Evolutionary conservation across 1,140 invertebrate genomes (phyloP).

Genomic region (Bombus turneri): DNA sequence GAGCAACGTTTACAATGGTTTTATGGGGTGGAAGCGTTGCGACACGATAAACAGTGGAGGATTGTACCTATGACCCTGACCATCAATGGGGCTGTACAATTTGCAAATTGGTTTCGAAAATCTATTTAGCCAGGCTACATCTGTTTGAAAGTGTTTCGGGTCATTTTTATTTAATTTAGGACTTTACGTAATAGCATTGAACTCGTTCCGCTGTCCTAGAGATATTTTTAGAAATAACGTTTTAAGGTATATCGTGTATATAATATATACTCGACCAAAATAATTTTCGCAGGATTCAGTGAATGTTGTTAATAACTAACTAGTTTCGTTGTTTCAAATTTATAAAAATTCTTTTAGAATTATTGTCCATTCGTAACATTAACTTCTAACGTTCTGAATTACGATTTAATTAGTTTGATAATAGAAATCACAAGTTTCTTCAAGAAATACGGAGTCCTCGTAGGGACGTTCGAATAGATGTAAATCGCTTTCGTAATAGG

Average conservation of each 20-base stretch:
- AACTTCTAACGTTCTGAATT: no score
- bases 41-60: not conserved
- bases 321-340: not conserved
- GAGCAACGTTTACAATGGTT: slow-evolving; percentile 65
- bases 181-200: not conserved
- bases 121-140: not conserved
- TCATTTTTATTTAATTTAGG: not conserved
- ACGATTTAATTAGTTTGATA: no score
- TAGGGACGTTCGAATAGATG: not conserved
- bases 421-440: not conserved
- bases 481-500: not conserved
- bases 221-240: not conserved
- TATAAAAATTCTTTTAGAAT: no score
- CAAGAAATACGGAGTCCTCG: not conserved
- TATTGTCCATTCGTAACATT: no score
- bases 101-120: slow-evolving; percentile 13
- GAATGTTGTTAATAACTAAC: no score
- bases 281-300: no score
- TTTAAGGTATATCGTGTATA: no score
- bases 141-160: not conserved
- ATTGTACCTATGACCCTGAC: slow-evolving; percentile 31
- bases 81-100: slow-evolving; percentile 9
- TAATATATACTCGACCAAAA: no score
- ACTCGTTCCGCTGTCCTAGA: not conserved
- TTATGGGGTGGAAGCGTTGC: slow-evolving; percentile 40